Conservation (phyloP, 2,888 invertebrate species). For the Drosophila sordidula region DNA sequence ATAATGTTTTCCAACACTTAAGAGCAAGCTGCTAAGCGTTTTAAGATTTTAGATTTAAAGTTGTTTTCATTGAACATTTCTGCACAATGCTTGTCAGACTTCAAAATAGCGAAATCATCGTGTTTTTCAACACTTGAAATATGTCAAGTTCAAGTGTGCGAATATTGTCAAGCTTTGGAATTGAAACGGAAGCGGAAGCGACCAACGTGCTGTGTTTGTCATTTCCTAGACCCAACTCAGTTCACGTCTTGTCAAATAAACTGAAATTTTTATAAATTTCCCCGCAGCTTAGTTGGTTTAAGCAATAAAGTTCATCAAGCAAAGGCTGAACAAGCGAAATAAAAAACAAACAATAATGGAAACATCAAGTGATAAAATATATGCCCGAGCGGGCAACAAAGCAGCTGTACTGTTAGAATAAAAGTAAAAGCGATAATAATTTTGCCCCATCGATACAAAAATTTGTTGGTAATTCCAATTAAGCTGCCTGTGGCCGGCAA, state of each 20-base stretch:
- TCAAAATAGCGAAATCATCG: constrained; percentile 9
- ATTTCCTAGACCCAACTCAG: constrained; percentile 17
- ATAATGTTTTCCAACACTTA: too few species aligned
- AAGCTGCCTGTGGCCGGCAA: constrained; percentile 20
- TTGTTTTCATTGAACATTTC: constrained; percentile 1
- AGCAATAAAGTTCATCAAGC: background rate
- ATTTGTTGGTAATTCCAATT: constrained; percentile 25
- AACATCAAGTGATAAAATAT: constrained; percentile 6
- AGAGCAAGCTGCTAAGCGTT: too few species aligned
- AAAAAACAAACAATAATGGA: background rate
- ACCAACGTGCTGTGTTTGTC: constrained; percentile 40
- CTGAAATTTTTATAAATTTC: constrained; percentile 1
- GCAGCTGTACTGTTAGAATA: background rate
- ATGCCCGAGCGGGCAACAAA: constrained; percentile 1
- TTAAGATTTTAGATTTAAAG: constrained; percentile 11
- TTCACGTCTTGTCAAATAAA: constrained; percentile 2
- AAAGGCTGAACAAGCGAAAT: background rate
- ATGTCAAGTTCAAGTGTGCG: constrained; percentile 54
- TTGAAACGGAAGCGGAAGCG: constrained; percentile 36
- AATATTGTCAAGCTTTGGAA: constrained; percentile 30
- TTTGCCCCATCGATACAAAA: constrained; percentile 11
- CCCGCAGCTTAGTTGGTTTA: background rate
- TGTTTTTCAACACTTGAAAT: constrained; percentile 52
- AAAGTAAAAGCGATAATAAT: constrained; percentile 25
- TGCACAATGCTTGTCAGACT: constrained; percentile 12